These are phyloP conservation scores for Sipha maydis DNA, from an alignment of 2,888 invertebrate species.

Conservation along the genomic window DNA sequence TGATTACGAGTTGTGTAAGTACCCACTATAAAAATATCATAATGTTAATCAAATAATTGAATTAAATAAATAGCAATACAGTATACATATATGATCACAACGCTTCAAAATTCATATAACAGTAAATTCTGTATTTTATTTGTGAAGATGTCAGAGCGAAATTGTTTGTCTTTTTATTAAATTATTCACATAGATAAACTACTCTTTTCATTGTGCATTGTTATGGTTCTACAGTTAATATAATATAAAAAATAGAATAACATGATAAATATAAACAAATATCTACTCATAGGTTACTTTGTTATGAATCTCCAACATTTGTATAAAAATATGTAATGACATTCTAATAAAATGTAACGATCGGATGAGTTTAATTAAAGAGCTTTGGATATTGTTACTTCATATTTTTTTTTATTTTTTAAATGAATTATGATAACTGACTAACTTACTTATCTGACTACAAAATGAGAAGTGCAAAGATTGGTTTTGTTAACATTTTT, in stretches of 20 bases:
- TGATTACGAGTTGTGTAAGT: background rate
- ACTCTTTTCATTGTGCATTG: background rate
- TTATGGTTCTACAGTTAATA: background rate
- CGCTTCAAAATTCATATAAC: background rate
- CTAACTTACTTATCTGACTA: background rate
- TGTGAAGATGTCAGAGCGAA: background rate
- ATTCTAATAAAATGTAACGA: too few species aligned
- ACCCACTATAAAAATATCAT: background rate
- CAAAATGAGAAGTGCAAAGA: background rate
- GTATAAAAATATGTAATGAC: too few species aligned
- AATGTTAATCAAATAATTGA: conserved; percentile 1
- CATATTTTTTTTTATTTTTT: too few species aligned
- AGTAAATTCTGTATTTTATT: background rate
- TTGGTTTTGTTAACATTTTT: background rate
- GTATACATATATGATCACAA: background rate
- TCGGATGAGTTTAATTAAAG: background rate
- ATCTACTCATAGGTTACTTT: too few species aligned
- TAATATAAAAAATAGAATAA: background rate
- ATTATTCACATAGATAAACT: background rate
- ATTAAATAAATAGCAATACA: background rate
- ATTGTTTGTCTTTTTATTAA: background rate
- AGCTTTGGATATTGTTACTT: background rate
- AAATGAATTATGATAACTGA: too few species aligned
- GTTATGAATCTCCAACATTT: too few species aligned
- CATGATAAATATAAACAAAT: too few species aligned